These are phyloP conservation scores for Berghia stephanieae DNA, from an alignment of 1,140 invertebrate species.

Conservation along the genomic window DNA sequence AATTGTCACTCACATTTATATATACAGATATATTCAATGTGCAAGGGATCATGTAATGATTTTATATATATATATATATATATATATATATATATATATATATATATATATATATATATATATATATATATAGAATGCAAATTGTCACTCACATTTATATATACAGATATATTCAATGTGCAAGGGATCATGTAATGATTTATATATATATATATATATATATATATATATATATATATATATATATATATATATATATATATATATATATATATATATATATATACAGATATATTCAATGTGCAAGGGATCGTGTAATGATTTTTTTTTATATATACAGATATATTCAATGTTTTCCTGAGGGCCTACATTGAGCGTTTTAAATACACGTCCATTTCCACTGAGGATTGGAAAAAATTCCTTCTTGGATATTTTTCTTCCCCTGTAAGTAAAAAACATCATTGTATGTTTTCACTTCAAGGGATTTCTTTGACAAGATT, in stretches of 20 bases:
- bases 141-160: too few relatives aligned
- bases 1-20: too few relatives aligned
- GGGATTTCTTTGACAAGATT: too few relatives aligned
- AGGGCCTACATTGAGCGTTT: slow-evolving; percentile 83
- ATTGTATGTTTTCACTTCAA: background rate
- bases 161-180: background rate
- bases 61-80: too few relatives aligned
- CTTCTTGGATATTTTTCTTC: slow-evolving; percentile 82
- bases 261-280: too few relatives aligned
- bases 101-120: too few relatives aligned
- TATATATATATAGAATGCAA: too few relatives aligned
- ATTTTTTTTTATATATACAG: slow-evolving; percentile 64
- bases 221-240: background rate
- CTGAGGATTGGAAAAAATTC: slow-evolving; percentile 81
- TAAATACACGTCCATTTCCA: slow-evolving; percentile 84
- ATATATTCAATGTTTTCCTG: slow-evolving; percentile 86
- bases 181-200: background rate
- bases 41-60: too few relatives aligned
- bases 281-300: too few relatives aligned
- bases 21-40: too few relatives aligned
- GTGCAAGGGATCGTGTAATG: too few relatives aligned
- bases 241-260: background rate
- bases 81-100: too few relatives aligned
- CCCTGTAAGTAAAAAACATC: slow-evolving; percentile 54
- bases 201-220: background rate